phyloP scores from a whole-genome alignment of 2,797 vertebrate genomes.

The Scarus forsteni region DNA sequence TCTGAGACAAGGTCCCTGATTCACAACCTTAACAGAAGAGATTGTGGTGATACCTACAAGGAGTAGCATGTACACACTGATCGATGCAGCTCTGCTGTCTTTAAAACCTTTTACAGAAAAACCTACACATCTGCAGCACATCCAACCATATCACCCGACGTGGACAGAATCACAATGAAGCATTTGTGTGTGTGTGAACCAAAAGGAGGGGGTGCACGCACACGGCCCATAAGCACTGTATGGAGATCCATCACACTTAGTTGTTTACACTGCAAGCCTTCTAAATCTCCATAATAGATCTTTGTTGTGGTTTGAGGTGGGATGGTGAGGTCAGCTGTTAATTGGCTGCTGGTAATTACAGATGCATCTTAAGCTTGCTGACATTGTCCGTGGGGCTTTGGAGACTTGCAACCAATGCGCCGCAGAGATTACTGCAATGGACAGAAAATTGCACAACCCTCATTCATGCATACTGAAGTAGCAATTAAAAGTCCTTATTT shows the following conservation, averaged over 20 bases:
- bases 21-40: background rate
- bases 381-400: conserved; percentile 69
- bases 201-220: conserved; percentile 40
- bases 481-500: conserved; percentile 44
- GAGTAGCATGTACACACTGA: background rate
- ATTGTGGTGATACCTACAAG: background rate
- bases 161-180: conserved; percentile 59
- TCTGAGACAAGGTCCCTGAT: background rate
- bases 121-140: conserved; percentile 30
- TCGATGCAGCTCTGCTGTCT: background rate
- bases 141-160: background rate
- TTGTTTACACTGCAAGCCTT: conserved; percentile 71
- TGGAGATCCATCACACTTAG: conserved; percentile 60
- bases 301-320: conserved; percentile 76
- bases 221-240: conserved; percentile 38
- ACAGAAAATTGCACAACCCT: conserved; percentile 46
- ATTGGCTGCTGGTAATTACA: conserved; percentile 82
- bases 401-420: conserved; percentile 59
- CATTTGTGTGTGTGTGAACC: conserved; percentile 8
- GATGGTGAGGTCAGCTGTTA: conserved; percentile 79
- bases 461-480: conserved; percentile 29
- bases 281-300: conserved; percentile 78
- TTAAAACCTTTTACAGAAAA: conserved; percentile 13
- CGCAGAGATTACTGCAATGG: conserved; percentile 49
- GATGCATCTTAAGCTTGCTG: conserved; percentile 75